Base-by-base conservation (phyloP, 64 coral and sea anemone species). In the Pocillopora verrucosa region DNA sequence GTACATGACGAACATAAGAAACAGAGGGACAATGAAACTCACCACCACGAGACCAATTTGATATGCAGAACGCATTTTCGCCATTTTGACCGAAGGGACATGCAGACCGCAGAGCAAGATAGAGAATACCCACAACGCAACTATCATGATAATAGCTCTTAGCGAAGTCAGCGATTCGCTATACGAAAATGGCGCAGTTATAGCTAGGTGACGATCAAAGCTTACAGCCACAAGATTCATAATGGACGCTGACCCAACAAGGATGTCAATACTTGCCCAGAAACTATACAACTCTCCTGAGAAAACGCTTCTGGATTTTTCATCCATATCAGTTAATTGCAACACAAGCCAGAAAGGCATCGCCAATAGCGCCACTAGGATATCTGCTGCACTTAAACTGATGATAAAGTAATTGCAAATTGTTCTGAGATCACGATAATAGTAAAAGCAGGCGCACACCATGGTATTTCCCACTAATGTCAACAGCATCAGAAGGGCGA, bases 331-430 rank as follows among this genome's bases (percentile, higher is more conserved):
- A 30, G 83, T 70, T 13, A 97, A 75, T 36, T 97, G 95, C 34
- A 97, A 35, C 13, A 97, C 76, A 36, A 97, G 73, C 95, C 95
- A 97, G 34, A 97, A 69, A 0, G 95, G 95, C 95, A 97, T 97
- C 1, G 95, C 91, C 30, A 97, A 83, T 20, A 97, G 68, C 6
- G 95, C 95, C 1, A 97, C 92, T 0, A 92, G 61, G 68, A 97
- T 97, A 67, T 97, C 95, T 10, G 91, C 92, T 12, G 87, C 62
- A 76, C 95, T 97, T 67, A 97, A 85, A 84, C 95, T 97, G 41
- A 97, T 93, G 30, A 97, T 97, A 82, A 97, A 97, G 63, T 97
- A 97, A 58, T 97, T 97, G 36, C 95, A 97, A 74, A 90, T 93
- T 70, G 95, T 97, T 45, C 95, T 80, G 34, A 97, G 74, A 34